phyloP scores from a whole-genome alignment of 1,140 invertebrate species.

The Papilio helenus region DNA sequence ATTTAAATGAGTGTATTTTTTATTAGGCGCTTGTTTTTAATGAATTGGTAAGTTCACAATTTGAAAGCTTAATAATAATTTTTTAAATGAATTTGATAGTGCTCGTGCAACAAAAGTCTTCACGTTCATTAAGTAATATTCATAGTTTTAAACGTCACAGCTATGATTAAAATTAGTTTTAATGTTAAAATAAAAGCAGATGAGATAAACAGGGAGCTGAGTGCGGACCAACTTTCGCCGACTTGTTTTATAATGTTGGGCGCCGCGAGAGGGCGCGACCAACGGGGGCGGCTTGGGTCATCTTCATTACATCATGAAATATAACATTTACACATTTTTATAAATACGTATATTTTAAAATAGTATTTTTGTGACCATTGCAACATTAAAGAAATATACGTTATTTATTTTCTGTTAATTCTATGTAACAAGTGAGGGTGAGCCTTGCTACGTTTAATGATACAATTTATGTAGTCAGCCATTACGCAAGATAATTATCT shows the following conservation, averaged over 20 bases:
- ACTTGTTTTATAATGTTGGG: neutral
- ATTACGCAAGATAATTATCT: constrained; percentile 18
- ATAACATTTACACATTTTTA: neutral
- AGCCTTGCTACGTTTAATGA: neutral
- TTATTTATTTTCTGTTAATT: neutral
- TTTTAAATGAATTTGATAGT: too few relatives aligned
- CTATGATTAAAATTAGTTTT: neutral
- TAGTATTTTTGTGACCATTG: too few relatives aligned
- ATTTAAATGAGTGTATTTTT: neutral
- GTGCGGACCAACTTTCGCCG: neutral
- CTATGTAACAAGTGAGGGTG: neutral
- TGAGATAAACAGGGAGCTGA: neutral
- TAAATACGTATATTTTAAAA: neutral
- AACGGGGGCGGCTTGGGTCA: neutral
- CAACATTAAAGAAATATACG: too few relatives aligned
- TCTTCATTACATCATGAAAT: neutral
- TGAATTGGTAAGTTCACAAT: too few relatives aligned
- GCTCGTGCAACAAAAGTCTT: neutral
- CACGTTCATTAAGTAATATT: neutral
- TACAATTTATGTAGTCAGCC: neutral
- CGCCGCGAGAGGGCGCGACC: constrained; percentile 8
- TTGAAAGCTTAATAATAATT: too few relatives aligned
- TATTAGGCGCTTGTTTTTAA: neutral
- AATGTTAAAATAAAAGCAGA: neutral
- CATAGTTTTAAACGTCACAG: neutral